phyloP scores from a whole-genome alignment of 92 coral and sea anemone genomes.

The Phenganax marumi region DNA sequence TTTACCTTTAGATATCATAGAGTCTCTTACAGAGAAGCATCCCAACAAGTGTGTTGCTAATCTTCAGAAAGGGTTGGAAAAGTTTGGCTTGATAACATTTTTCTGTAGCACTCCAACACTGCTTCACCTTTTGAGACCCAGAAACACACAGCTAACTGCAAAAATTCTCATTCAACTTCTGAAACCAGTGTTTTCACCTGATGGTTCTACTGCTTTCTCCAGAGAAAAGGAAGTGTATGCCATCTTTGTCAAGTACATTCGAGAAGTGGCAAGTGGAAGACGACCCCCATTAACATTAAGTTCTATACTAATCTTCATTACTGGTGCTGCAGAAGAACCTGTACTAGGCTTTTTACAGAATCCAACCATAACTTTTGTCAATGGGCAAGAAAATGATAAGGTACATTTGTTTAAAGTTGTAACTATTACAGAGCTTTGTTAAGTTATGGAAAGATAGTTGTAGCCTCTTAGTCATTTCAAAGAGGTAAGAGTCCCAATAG shows the following conservation, averaged over 20 bases:
- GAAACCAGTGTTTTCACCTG: constrained; percentile 20
- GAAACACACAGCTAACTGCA: constrained; percentile 14
- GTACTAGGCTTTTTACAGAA: constrained; percentile 13
- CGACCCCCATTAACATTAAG: neutral
- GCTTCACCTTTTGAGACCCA: constrained; percentile 27
- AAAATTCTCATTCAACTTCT: constrained; percentile 25
- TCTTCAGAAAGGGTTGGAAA: constrained; percentile 22
- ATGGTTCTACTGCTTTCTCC: constrained; percentile 27
- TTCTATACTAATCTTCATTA: constrained; percentile 8
- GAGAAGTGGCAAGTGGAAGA: constrained; percentile 34
- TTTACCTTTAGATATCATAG: constrained; percentile 32
- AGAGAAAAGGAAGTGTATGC: constrained; percentile 15
- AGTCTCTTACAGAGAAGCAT: neutral
- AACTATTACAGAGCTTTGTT: too few relatives aligned
- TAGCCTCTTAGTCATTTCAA: too few relatives aligned
- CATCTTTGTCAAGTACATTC: constrained; percentile 11
- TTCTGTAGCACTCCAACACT: constrained; percentile 19
- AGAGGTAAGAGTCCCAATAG: too few relatives aligned
- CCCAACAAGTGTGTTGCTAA: constrained; percentile 15
- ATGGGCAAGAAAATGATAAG: too few relatives aligned
- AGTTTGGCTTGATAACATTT: constrained; percentile 17
- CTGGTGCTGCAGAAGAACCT: constrained; percentile 30
- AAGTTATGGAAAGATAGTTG: too few relatives aligned
- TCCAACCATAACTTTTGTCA: too few relatives aligned
- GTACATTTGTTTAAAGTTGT: too few relatives aligned